A percentile compares a stretch with the other conserved stretches of the same genome.
These are phyloP conservation scores for Cherax quadricarinatus DNA, from an alignment of 1,140 invertebrate species.

Conservation along the genomic window DNA sequence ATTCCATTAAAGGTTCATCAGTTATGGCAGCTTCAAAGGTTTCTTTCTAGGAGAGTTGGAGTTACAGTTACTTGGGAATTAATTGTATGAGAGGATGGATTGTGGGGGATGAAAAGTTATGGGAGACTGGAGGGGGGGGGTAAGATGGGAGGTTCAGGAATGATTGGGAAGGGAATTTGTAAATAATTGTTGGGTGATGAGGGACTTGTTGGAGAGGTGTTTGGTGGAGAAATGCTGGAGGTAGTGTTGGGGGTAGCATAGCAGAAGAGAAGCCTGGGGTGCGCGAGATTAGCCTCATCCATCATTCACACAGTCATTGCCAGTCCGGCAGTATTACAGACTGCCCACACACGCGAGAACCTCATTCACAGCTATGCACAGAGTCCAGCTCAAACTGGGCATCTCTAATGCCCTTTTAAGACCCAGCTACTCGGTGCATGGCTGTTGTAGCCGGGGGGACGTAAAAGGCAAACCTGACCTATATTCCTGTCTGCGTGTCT, in stretches of 20 bases:
- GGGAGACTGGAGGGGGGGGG: too few species aligned
- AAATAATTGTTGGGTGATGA: not conserved
- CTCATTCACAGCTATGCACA: conserved; percentile 60
- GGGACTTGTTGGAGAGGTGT: not conserved
- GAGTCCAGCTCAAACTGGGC: conserved; percentile 30
- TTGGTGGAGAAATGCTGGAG: not conserved
- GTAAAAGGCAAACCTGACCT: not conserved
- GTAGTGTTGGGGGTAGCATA: not conserved
- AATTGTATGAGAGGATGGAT: too few species aligned
- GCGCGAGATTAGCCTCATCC: conserved; percentile 43
- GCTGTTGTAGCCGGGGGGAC: not conserved
- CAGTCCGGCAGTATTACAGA: conserved; percentile 48
- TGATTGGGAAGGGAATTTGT: too few species aligned
- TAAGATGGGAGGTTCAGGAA: too few species aligned
- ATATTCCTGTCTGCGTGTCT: not conserved
- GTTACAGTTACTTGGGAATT: too few species aligned
- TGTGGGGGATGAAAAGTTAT: too few species aligned
- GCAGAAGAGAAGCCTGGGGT: conserved; percentile 31
- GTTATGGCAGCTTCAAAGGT: too few species aligned
- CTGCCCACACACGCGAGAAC: conserved; percentile 48
- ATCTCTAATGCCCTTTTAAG: conserved; percentile 37
- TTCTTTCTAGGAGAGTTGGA: too few species aligned
- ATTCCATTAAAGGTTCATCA: too few species aligned
- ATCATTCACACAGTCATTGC: conserved; percentile 57
- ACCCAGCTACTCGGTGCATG: not conserved